Evolutionary conservation across 2,888 invertebrate genomes (phyloP).

Genomic region (Erebia palarica): DNA sequence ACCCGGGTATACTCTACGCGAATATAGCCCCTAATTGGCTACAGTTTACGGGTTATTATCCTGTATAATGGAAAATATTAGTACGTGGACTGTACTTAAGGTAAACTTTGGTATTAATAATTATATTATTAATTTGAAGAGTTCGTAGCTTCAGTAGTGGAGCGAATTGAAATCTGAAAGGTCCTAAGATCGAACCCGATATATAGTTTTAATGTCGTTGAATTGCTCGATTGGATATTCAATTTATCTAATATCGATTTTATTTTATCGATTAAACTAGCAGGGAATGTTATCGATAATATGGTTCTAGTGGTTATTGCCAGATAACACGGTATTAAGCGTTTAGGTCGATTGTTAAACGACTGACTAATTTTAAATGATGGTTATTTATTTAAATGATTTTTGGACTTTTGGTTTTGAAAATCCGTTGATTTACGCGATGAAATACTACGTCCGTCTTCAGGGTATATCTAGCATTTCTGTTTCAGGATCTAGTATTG

Average conservation of each 20-base stretch:
- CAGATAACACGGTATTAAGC: constrained; percentile 4
- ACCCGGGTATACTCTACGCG: neutral
- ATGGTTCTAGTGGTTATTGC: constrained; percentile 10
- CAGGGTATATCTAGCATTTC: too few relatives aligned
- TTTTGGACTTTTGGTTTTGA: too few relatives aligned
- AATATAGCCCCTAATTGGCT: constrained; percentile 14
- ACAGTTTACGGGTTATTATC: constrained; percentile 7
- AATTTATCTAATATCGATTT: constrained; percentile 9
- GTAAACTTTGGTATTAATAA: constrained; percentile 7
- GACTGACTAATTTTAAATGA: neutral
- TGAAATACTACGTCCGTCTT: too few relatives aligned
- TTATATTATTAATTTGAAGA: neutral
- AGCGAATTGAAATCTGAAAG: neutral
- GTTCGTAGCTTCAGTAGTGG: neutral
- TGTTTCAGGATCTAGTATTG: too few relatives aligned
- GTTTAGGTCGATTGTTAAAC: neutral
- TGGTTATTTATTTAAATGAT: too few relatives aligned
- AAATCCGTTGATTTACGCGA: too few relatives aligned
- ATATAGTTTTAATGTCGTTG: neutral
- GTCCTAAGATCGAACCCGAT: neutral
- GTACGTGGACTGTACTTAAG: neutral
- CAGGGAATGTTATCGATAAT: constrained; percentile 7
- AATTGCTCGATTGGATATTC: neutral
- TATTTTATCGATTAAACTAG: constrained; percentile 3
- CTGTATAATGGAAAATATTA: constrained; percentile 5